Evolutionary conservation across 2,888 invertebrate genomes (phyloP).

Genomic region (Campopleginae sp.): DNA sequence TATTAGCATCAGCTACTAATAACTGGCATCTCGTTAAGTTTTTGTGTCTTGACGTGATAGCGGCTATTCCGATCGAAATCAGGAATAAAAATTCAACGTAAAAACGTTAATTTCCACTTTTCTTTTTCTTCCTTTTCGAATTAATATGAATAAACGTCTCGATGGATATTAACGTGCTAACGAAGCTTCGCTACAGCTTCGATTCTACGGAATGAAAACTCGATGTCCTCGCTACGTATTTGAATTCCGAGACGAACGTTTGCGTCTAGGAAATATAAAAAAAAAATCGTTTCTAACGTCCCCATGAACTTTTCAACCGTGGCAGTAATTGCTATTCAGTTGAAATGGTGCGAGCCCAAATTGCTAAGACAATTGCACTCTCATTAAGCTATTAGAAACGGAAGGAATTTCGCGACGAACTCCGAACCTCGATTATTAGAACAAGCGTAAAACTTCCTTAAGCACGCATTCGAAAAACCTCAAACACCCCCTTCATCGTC

Average conservation of each 20-base stretch:
- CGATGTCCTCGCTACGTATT: neutral
- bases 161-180: conserved; percentile 32
- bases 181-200: conserved; percentile 31
- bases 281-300: neutral
- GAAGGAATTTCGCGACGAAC: conserved; percentile 17
- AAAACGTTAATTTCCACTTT: neutral
- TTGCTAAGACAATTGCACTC: conserved; percentile 16
- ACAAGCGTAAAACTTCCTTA: conserved; percentile 57
- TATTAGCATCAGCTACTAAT: conserved; percentile 48
- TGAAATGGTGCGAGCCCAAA: conserved; percentile 18
- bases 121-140: conserved; percentile 8
- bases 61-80: conserved; percentile 82
- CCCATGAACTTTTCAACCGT: neutral
- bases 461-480: conserved; percentile 12
- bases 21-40: conserved; percentile 44
- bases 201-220: conserved; percentile 29
- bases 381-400: conserved; percentile 14
- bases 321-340: neutral
- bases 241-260: neutral
- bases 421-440: conserved; percentile 54
- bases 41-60: conserved; percentile 83
- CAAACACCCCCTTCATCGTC: conserved; percentile 77
- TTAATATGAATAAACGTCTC: conserved; percentile 29
- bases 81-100: conserved; percentile 70
- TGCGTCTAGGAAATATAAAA: neutral